These are phyloP conservation scores for Pediacus dermestoides DNA, from an alignment of 2,888 invertebrate species.

Conservation along the genomic window DNA sequence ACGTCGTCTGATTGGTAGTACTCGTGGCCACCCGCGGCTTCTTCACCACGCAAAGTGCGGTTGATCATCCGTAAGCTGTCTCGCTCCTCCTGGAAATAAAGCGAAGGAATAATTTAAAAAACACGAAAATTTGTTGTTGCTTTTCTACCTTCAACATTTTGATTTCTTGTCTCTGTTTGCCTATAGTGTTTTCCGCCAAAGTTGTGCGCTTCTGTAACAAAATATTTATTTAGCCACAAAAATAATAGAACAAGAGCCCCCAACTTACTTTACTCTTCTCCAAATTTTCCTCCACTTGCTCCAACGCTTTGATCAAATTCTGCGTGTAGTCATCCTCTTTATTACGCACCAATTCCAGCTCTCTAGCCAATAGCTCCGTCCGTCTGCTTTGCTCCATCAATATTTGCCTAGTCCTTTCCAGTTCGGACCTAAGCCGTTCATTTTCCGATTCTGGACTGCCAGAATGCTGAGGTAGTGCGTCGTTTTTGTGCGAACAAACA, in stretches of 20 bases:
- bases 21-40: constrained; percentile 49
- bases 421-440: constrained; percentile 55
- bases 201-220: constrained; percentile 58
- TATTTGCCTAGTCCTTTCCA: constrained; percentile 55
- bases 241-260: constrained; percentile 10
- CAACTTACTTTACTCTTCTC: constrained; percentile 56
- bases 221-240: too few species aligned
- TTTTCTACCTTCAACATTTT: constrained; percentile 64
- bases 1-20: constrained; percentile 34
- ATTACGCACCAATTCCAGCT: constrained; percentile 53
- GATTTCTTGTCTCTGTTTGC: constrained; percentile 66
- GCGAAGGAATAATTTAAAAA: too few species aligned
- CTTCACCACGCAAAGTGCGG: constrained; percentile 49
- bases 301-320: constrained; percentile 56
- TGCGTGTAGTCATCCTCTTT: constrained; percentile 55
- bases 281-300: constrained; percentile 58
- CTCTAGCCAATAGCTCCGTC: constrained; percentile 54
- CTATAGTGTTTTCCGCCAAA: constrained; percentile 60
- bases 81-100: constrained; percentile 49
- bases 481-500: constrained; percentile 45
- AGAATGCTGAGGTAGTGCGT: constrained; percentile 22
- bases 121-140: background rate
- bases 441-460: constrained; percentile 40
- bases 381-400: constrained; percentile 54
- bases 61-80: constrained; percentile 54